These are phyloP conservation scores for Brassicogethes aeneus DNA, from an alignment of 2,888 invertebrate genomes.

Conservation along the genomic window DNA sequence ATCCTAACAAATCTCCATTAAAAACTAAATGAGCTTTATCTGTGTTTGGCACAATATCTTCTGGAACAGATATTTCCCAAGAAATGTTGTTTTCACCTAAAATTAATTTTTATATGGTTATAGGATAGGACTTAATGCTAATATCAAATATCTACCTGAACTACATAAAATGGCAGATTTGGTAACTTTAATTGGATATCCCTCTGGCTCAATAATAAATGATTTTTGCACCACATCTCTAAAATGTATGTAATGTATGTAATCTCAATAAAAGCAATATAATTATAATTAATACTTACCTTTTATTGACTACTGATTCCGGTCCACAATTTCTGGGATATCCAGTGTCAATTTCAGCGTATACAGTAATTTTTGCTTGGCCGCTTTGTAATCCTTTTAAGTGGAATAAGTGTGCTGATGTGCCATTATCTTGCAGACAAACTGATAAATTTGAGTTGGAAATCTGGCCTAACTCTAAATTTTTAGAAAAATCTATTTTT, in stretches of 20 bases:
- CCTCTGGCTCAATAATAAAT: slow-evolving; percentile 60
- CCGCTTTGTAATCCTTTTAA: slow-evolving; percentile 30
- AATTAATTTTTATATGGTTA: slow-evolving; percentile 19
- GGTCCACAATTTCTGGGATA: slow-evolving; percentile 44
- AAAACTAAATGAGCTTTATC: slow-evolving; percentile 54
- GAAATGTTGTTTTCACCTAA: slow-evolving; percentile 20
- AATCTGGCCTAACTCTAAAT: slow-evolving; percentile 23
- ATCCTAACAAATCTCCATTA: slow-evolving; percentile 56
- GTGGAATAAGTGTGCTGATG: slow-evolving; percentile 30
- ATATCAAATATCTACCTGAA: slow-evolving; percentile 39
- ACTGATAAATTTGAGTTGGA: slow-evolving; percentile 17
- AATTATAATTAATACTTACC: slow-evolving; percentile 27
- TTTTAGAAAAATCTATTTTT: slow-evolving; percentile 26
- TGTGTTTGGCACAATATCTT: slow-evolving; percentile 52
- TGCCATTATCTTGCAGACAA: slow-evolving; percentile 31
- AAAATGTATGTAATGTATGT: slow-evolving; percentile 13
- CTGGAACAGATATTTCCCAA: slow-evolving; percentile 45
- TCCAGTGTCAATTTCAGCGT: slow-evolving; percentile 41
- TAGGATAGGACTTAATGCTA: slow-evolving; percentile 14
- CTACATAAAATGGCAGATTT: slow-evolving; percentile 61
- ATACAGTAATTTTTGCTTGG: slow-evolving; percentile 43
- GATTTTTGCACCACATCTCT: slow-evolving; percentile 56
- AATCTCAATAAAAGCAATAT: slow-evolving; percentile 5
- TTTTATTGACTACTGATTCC: slow-evolving; percentile 39
- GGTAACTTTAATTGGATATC: slow-evolving; percentile 55